These are phyloP conservation scores for Myrmecobius fasciatus DNA, from an alignment of 2,113 vertebrate species.

Conservation along the genomic window DNA sequence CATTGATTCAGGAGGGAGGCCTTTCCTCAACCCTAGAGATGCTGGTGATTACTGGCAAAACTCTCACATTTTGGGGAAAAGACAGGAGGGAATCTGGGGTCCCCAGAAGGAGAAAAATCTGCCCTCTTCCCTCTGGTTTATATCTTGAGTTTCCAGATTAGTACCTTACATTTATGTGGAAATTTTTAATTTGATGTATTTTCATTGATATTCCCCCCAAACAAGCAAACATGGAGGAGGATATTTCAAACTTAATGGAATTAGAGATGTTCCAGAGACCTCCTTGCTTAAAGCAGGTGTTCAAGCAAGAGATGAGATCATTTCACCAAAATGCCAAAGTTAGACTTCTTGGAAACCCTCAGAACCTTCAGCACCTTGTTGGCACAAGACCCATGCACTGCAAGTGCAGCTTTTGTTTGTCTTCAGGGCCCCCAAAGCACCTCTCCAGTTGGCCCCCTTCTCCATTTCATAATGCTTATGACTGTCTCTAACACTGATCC, in stretches of 20 bases:
- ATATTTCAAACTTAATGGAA: background rate
- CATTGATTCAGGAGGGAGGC: background rate
- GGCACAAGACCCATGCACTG: background rate
- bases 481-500: background rate
- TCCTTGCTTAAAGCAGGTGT: background rate
- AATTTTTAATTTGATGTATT: background rate
- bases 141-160: background rate
- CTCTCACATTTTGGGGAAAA: background rate
- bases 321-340: background rate
- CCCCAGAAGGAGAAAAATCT: background rate
- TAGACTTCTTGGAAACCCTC: background rate
- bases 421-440: background rate
- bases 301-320: background rate
- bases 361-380: background rate
- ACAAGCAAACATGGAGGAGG: background rate
- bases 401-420: background rate
- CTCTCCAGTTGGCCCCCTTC: background rate
- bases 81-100: background rate
- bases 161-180: background rate
- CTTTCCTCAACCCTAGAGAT: background rate
- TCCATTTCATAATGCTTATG: background rate
- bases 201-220: background rate
- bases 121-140: background rate
- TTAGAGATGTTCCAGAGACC: background rate
- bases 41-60: background rate